Evolutionary conservation across 2,888 invertebrate genomes (phyloP), one percentile per base, ranked within the genome.

Genomic region (Cheilosia urbana): DNA sequence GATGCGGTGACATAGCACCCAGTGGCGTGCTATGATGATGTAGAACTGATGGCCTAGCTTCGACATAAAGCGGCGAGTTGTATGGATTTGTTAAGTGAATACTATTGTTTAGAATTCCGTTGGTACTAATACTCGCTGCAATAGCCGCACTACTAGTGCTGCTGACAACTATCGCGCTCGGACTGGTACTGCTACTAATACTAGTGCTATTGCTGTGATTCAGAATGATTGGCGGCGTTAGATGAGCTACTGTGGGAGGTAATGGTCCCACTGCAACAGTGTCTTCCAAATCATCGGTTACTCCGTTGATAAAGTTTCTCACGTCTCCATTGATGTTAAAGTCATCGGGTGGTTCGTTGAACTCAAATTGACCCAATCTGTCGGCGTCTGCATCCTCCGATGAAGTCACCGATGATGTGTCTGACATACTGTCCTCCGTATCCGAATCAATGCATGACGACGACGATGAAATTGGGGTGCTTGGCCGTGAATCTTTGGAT

Each of bases 231-330:
- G 69, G 63, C 30, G 77, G 58, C 17, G 85, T 15, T 27, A 77
- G 58, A 34, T 75, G 84, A 3, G 58, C 68, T 57, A 51, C 24
- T 47, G 78, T 21, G 30, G 65, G 42, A 40, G 73, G 84, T 7
- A 72, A 27, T 21, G 60, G 27, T 62, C 77, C 69, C 11, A 55
- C 60, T 15, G 77, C 37, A 11, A 58, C 15, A 1, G 45, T 60
- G n/a, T 89, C 89, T 34, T 88, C 88, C 19, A 75, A 34, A n/a
- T 92, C 92, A 17, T 92, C 92, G 58, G 88, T 89, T 42, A 91
- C 91, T 34, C 92, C 92, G 72, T 92, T 92, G 37, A 92, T 92
- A 45, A 92, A 92, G 57, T 91, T 91, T 72, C 90, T 89, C 30
- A 92, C 91, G 69, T 91, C 91, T 1, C 92, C 92, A 85, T 92